These are phyloP conservation scores for Anorthoa munda DNA, from an alignment of 2,888 invertebrate species.

Conservation along the genomic window DNA sequence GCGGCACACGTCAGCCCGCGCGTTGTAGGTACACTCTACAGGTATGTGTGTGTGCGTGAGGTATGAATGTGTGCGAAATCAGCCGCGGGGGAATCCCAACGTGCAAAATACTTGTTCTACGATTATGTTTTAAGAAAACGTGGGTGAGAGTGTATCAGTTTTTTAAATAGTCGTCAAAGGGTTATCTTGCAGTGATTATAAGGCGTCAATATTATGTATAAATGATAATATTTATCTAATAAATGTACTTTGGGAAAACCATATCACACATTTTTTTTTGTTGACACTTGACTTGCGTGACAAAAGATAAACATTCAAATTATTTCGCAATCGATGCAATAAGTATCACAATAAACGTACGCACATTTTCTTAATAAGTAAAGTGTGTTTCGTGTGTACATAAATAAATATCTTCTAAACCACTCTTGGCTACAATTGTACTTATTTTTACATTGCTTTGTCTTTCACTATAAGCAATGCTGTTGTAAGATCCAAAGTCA, in stretches of 20 bases:
- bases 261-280: background rate
- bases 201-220: conserved; percentile 13
- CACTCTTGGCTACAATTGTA: background rate
- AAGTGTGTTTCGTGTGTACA: too few species aligned
- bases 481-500: background rate
- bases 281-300: background rate
- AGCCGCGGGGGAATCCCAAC: conserved; percentile 83
- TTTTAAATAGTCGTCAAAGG: conserved; percentile 13
- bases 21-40: background rate
- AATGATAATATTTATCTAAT: background rate
- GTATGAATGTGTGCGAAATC: conserved; percentile 49
- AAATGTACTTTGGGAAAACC: conserved; percentile 21
- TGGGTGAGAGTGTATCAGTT: conserved; percentile 53
- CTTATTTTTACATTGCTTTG: conserved; percentile 9
- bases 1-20: conserved; percentile 64
- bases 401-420: background rate
- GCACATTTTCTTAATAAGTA: background rate
- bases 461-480: conserved; percentile 18
- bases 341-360: background rate
- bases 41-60: conserved; percentile 42
- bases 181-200: conserved; percentile 26
- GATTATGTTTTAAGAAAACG: conserved; percentile 63
- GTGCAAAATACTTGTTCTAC: conserved; percentile 70
- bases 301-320: background rate
- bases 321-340: conserved; percentile 1